Percentiles rank a stretch among this genome's conserved stretches.
These are phyloP conservation scores for Cyaniris semiargus DNA, from an alignment of 2,888 invertebrate genomes.

Conservation along the genomic window DNA sequence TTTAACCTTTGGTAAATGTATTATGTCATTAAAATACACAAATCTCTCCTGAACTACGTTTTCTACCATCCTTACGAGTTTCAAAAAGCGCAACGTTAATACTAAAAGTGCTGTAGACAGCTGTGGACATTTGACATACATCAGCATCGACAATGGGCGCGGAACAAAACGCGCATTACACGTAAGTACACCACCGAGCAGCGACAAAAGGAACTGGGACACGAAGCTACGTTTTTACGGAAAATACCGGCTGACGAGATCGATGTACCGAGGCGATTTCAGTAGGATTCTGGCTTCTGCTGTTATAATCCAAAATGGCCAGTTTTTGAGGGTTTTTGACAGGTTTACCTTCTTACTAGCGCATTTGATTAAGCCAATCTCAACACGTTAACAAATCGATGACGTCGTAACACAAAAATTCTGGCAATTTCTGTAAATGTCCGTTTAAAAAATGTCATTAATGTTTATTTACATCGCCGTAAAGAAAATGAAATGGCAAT, in stretches of 20 bases:
- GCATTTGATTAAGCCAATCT: too few species aligned
- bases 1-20: too few species aligned
- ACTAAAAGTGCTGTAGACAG: background rate
- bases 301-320: background rate
- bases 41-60: background rate
- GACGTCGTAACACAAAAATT: too few species aligned
- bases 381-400: too few species aligned
- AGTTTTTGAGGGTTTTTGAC: too few species aligned
- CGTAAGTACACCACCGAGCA: background rate
- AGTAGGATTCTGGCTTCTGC: background rate
- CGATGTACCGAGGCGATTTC: background rate
- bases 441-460: too few species aligned
- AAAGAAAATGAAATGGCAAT: too few species aligned
- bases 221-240: constrained; percentile 36
- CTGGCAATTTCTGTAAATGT: too few species aligned
- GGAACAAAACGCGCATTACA: constrained; percentile 21
- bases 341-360: too few species aligned
- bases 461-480: too few species aligned
- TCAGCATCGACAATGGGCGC: constrained; percentile 1
- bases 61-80: background rate
- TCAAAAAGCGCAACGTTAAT: background rate
- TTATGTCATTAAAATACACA: too few species aligned
- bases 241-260: background rate
- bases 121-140: constrained; percentile 14
- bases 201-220: constrained; percentile 63